Base-by-base conservation (phyloP, 1,140 invertebrate genomes). In the Cepaea nemoralis region DNA sequence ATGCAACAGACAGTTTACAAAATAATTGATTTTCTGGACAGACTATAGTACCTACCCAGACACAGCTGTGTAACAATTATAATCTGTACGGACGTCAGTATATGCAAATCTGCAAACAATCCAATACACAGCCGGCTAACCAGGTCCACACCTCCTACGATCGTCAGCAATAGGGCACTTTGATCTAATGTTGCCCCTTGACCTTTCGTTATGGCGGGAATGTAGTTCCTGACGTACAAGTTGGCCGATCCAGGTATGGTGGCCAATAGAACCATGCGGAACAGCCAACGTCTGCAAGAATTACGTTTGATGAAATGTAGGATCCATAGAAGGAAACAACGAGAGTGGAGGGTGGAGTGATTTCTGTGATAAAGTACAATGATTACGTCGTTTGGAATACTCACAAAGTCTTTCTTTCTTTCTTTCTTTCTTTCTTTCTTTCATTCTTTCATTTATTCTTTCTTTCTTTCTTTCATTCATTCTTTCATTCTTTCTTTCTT, bases 101-200 rank as follows among this genome's bases (percentile, higher is more conserved):
- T 24, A 27, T 77, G 75, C 35, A 50, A 33, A 39, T 77, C 75
- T 14, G 75, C 75, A 12, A 77, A 33, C 5, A 77, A 14, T 14
- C 75, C 75, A 35, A 77, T 19, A 31, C 31, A 48, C 37, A 77
- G 75, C 22, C 75, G 33, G 50, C 75, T 77, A 1, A 77, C 1
- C 10, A 77, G 31, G 31, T 77, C 75, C 0, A 39, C 8, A 27
- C 27, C 10, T 3, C 75, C 75, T 27, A 77, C 48, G 1, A 77
- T 39, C 1, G 75, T 77, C 50, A 63, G 50, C 50, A 77, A 39
- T 5, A 63, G 12, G 1, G 75, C 37, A 35, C 12, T 19, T 3
- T 77, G 8, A 40, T 77, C 75, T 14, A 77, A n/a, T 1, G 2
- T 3, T 31, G 75, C 75, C 0, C 75, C 75, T 35, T 39, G 75